These are phyloP conservation scores for Lepisosteus oculatus DNA, from an alignment of 2,113 vertebrate species.

Conservation along the genomic window DNA sequence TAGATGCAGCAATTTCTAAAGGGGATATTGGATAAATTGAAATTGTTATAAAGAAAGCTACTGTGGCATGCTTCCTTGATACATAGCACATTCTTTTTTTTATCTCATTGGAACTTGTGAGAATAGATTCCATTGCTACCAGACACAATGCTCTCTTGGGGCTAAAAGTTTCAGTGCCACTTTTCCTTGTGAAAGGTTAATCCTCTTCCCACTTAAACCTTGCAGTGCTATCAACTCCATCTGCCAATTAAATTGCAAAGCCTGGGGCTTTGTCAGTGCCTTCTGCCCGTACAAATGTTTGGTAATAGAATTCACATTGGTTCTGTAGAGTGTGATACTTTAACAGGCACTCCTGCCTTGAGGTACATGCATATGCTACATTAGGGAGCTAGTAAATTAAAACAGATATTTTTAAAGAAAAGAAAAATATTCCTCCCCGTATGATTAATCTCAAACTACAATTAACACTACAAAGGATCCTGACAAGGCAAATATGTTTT, in stretches of 20 bases:
- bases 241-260: slow-evolving; percentile 65
- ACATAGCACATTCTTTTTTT: slow-evolving; percentile 23
- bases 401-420: slow-evolving; percentile 32
- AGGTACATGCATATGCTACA: slow-evolving; percentile 23
- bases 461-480: background rate
- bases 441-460: background rate
- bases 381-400: slow-evolving; percentile 34
- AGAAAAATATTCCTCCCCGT: background rate
- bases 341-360: slow-evolving; percentile 41
- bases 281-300: slow-evolving; percentile 59
- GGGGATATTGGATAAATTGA: slow-evolving; percentile 64
- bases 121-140: slow-evolving; percentile 38
- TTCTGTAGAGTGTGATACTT: slow-evolving; percentile 44
- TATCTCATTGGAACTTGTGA: slow-evolving; percentile 15
- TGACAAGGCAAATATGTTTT: background rate
- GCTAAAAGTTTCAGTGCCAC: slow-evolving; percentile 40
- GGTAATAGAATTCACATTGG: slow-evolving; percentile 57
- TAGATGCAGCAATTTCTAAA: slow-evolving; percentile 55
- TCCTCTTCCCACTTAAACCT: slow-evolving; percentile 59
- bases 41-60: slow-evolving; percentile 57
- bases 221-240: slow-evolving; percentile 60
- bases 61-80: slow-evolving; percentile 22
- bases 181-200: slow-evolving; percentile 64
- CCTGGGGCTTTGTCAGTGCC: slow-evolving; percentile 54
- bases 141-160: slow-evolving; percentile 33